Conservation (phyloP, 2,888 invertebrate genomes). For the Chloroclysta siterata region DNA sequence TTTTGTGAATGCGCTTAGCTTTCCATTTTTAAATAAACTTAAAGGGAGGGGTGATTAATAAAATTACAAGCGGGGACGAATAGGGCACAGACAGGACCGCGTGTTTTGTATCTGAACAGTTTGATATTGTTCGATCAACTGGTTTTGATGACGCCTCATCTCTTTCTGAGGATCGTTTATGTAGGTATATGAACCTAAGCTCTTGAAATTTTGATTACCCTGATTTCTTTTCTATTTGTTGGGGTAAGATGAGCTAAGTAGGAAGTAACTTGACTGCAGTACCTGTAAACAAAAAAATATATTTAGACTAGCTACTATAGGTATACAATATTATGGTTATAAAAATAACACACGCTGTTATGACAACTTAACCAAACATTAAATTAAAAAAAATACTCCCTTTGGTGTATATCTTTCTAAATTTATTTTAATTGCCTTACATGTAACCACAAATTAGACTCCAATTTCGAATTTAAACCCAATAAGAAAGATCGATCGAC, state of each 20-base stretch:
- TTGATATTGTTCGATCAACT: conserved; percentile 26
- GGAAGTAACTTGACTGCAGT: neutral
- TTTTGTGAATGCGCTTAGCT: conserved; percentile 64
- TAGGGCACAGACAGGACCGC: conserved; percentile 36
- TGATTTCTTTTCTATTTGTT: neutral
- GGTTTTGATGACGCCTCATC: conserved; percentile 3
- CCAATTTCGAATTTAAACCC: conserved; percentile 66
- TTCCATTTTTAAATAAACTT: conserved; percentile 80
- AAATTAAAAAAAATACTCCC: no score
- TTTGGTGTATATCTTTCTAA: neutral
- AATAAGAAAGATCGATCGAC: conserved; percentile 74
- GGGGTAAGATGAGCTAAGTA: neutral
- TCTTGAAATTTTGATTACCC: neutral
- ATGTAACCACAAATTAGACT: conserved; percentile 57
- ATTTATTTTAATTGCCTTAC: conserved; percentile 58
- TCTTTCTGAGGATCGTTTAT: neutral
- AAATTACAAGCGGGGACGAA: conserved; percentile 62
- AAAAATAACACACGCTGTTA: no score
- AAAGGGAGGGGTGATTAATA: conserved; percentile 65
- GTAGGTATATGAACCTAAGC: no score
- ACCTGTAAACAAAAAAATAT: conserved; percentile 56
- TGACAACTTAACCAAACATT: no score
- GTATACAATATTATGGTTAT: no score
- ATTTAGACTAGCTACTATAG: no score
- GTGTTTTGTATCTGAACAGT: conserved; percentile 17